Conservation (phyloP, 1,140 invertebrate genomes). For the Prorops nasuta region DNA sequence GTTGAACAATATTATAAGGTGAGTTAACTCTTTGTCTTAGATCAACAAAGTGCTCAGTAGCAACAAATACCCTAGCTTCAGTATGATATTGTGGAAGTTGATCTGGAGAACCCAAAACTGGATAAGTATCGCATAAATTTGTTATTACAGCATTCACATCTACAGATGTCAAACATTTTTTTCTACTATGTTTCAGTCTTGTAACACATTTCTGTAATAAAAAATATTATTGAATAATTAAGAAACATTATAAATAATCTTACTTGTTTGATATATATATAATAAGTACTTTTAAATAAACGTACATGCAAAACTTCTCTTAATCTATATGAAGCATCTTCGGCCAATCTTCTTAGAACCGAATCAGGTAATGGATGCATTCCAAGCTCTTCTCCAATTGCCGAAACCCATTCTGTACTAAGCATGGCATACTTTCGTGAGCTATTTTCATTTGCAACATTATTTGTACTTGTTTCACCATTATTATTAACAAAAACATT, state of each 20-base stretch:
- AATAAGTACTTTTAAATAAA: neutral
- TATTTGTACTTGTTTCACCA: constrained; percentile 40
- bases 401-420: constrained; percentile 50
- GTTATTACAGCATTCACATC: constrained; percentile 52
- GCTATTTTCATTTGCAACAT: constrained; percentile 38
- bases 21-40: constrained; percentile 40
- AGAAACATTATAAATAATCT: neutral
- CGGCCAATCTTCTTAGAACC: constrained; percentile 43
- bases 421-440: constrained; percentile 48
- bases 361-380: constrained; percentile 48
- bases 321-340: constrained; percentile 53
- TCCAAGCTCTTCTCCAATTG: constrained; percentile 52
- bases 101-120: constrained; percentile 46
- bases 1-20: constrained; percentile 40
- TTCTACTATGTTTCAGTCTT: constrained; percentile 50
- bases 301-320: constrained; percentile 51
- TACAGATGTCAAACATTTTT: constrained; percentile 40
- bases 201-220: constrained; percentile 50
- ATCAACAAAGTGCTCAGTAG: constrained; percentile 45
- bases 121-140: constrained; percentile 48
- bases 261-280: neutral
- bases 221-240: constrained; percentile 1
- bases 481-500: constrained; percentile 50
- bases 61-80: constrained; percentile 50
- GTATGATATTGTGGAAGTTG: constrained; percentile 46